phyloP scores from a whole-genome alignment of 2,888 invertebrate species.

The Beris morrisii region DNA sequence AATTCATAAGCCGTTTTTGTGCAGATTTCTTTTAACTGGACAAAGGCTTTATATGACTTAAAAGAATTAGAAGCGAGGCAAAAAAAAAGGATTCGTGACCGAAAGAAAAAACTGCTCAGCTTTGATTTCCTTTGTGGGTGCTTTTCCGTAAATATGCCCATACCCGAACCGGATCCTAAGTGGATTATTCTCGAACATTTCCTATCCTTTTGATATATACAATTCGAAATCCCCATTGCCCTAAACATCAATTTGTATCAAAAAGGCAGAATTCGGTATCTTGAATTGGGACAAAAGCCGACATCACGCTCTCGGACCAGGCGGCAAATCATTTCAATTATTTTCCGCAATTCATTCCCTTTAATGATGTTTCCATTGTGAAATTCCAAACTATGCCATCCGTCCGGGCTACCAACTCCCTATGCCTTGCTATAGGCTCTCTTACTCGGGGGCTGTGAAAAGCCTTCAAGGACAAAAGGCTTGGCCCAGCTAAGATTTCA shows the following conservation, averaged over 20 bases:
- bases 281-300: not conserved
- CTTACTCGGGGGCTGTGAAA: not conserved
- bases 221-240: not conserved
- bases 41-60: not conserved
- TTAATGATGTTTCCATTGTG: constrained; percentile 7
- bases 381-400: not conserved
- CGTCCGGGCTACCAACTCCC: not conserved
- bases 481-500: constrained; percentile 7
- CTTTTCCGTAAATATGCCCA: constrained; percentile 6
- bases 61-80: not conserved
- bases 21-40: not conserved
- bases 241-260: constrained; percentile 25
- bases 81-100: no score
- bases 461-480: constrained; percentile 13
- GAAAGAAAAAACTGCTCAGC: constrained; percentile 6
- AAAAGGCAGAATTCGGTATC: not conserved
- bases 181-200: constrained; percentile 24
- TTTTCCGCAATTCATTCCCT: constrained; percentile 20
- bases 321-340: constrained; percentile 21
- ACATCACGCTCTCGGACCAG: not conserved
- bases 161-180: not conserved
- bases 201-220: not conserved
- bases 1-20: not conserved
- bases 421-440: not conserved
- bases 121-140: constrained; percentile 25